phyloP scores from a whole-genome alignment of 2,797 vertebrate genomes.

The Champsocephalus gunnari region DNA sequence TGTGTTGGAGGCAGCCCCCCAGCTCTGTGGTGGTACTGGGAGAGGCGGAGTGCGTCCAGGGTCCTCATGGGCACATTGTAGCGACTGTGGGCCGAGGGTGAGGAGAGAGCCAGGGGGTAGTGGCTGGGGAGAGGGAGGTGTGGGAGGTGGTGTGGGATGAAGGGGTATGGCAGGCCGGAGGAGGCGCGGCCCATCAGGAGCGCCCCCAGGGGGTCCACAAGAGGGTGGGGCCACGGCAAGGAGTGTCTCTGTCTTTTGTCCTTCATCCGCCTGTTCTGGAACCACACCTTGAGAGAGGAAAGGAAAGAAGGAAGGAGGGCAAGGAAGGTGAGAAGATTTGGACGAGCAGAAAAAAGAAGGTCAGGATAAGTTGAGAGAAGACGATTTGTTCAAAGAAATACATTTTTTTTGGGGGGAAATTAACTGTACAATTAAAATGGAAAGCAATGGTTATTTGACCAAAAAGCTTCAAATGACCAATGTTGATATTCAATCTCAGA shows the following conservation, averaged over 20 bases:
- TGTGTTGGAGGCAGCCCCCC: constrained; percentile 61
- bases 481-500: background rate
- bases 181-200: constrained; percentile 77
- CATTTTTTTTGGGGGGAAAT: too few relatives aligned
- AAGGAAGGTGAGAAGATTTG: background rate
- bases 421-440: too few relatives aligned
- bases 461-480: too few relatives aligned
- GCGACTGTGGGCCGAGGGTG: constrained; percentile 56
- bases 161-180: constrained; percentile 63
- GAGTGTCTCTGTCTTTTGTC: constrained; percentile 81
- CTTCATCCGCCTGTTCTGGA: constrained; percentile 87
- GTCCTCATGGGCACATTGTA: constrained; percentile 66
- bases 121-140: constrained; percentile 75
- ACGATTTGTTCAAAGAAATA: background rate
- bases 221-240: constrained; percentile 75
- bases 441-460: background rate
- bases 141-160: constrained; percentile 69
- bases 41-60: constrained; percentile 67
- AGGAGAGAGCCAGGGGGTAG: constrained; percentile 70
- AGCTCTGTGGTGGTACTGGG: constrained; percentile 70
- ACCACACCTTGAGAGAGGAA: constrained; percentile 71
- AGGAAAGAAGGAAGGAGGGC: background rate
- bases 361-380: background rate
- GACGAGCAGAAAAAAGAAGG: background rate
- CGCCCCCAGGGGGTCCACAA: constrained; percentile 75